These are phyloP conservation scores for Brienomyrus brachyistius DNA, from an alignment of 2,113 vertebrate genomes.

Conservation along the genomic window DNA sequence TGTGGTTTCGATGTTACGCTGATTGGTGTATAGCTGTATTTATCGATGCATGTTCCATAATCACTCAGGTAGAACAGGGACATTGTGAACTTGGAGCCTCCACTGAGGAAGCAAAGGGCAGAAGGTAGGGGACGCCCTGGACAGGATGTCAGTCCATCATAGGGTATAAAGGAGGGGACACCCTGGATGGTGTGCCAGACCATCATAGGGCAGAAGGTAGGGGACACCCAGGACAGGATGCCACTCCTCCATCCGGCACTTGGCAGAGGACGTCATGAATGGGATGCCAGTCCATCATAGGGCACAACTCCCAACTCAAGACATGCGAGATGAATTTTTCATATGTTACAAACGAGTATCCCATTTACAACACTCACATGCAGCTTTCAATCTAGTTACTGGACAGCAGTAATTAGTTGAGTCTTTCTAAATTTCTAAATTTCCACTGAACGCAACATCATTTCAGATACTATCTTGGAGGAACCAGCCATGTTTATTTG, in stretches of 20 bases:
- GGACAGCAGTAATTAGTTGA: background rate
- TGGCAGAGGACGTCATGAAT: background rate
- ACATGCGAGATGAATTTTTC: background rate
- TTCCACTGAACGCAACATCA: background rate
- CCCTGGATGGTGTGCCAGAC: background rate
- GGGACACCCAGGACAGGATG: background rate
- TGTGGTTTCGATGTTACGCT: background rate
- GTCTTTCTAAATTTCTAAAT: background rate
- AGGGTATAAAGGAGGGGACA: background rate
- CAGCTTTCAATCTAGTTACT: background rate
- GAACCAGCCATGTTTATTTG: background rate
- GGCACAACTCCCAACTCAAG: background rate
- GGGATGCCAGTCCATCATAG: background rate
- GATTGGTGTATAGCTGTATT: background rate
- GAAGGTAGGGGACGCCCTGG: too few species aligned
- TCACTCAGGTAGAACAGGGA: too few species aligned
- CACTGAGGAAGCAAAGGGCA: too few species aligned
- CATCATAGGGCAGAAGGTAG: too few species aligned
- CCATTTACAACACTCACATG: background rate
- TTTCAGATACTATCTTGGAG: background rate
- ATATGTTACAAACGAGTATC: background rate
- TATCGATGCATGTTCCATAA: background rate
- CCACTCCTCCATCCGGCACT: background rate
- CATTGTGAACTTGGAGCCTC: too few species aligned
- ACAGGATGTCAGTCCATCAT: too few species aligned